phyloP scores from a whole-genome alignment of 2,113 vertebrate genomes.

The Rynchops niger region DNA sequence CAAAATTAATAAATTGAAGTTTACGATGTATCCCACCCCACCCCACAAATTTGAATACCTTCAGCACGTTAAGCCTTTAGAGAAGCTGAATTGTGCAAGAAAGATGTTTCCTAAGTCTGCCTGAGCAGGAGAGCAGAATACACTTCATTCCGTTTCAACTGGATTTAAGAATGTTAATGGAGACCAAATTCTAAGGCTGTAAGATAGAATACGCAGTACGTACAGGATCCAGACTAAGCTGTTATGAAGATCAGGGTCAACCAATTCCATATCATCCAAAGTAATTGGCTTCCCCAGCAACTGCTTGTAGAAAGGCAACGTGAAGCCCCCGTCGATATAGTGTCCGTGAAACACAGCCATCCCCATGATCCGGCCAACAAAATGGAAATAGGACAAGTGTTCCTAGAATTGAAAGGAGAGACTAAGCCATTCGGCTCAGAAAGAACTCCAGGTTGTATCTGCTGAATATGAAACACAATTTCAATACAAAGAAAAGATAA shows the following conservation, averaged over 20 bases:
- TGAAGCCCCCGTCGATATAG: slow-evolving; percentile 98
- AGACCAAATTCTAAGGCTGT: background rate
- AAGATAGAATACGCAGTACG: slow-evolving; percentile 54
- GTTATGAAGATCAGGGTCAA: slow-evolving; percentile 98
- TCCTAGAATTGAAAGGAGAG: slow-evolving; percentile 79
- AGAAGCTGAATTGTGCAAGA: background rate
- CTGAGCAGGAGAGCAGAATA: background rate
- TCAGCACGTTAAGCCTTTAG: background rate
- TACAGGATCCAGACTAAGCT: slow-evolving; percentile 99
- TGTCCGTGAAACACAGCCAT: slow-evolving; percentile 99
- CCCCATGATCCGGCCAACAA: slow-evolving; percentile 97
- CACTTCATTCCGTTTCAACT: background rate
- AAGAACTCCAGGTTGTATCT: background rate
- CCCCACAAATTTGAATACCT: background rate
- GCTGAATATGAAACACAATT: background rate
- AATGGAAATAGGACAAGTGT: slow-evolving; percentile 97
- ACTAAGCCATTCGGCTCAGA: background rate
- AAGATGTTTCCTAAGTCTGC: background rate
- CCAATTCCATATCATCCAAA: slow-evolving; percentile 97
- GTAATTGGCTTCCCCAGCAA: slow-evolving; percentile 97
- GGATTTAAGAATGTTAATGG: background rate
- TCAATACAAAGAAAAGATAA: background rate
- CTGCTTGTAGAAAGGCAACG: slow-evolving; percentile 97
- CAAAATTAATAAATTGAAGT: background rate
- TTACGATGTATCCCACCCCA: background rate